These are phyloP conservation scores for Apotomis turbidana DNA, from an alignment of 2,888 invertebrate genomes.

Conservation along the genomic window DNA sequence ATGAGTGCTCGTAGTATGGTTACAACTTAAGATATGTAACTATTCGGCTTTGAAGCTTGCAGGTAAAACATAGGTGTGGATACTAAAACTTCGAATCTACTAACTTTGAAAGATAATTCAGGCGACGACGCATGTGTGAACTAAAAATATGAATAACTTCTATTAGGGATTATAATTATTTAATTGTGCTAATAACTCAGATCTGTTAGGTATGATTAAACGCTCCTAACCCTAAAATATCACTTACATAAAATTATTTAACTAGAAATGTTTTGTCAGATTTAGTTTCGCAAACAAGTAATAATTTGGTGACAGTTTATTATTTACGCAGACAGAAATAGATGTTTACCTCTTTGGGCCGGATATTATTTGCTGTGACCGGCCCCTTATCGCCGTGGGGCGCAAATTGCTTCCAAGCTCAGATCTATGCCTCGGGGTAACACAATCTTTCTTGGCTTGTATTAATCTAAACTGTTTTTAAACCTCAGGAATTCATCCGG, in stretches of 20 bases:
- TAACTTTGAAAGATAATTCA: too few relatives aligned
- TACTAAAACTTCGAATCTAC: too few relatives aligned
- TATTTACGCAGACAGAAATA: neutral
- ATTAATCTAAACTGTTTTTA: conserved; percentile 40
- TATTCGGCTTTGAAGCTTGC: too few relatives aligned
- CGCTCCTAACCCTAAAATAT: too few relatives aligned
- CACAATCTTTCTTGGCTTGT: conserved; percentile 43
- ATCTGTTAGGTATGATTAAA: too few relatives aligned
- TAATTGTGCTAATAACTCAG: too few relatives aligned
- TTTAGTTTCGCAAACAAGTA: neutral
- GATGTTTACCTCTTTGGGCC: conserved; percentile 5
- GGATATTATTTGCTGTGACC: conserved; percentile 48
- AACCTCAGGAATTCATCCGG: neutral
- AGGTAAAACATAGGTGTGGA: too few relatives aligned
- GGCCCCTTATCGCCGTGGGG: conserved; percentile 66
- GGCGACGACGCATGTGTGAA: too few relatives aligned
- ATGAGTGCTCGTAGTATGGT: too few relatives aligned
- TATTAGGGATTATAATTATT: too few relatives aligned
- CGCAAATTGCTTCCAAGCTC: conserved; percentile 68
- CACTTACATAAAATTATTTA: neutral
- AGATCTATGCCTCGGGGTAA: conserved; percentile 46
- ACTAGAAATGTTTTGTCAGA: neutral
- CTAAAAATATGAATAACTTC: too few relatives aligned
- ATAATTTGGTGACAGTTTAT: neutral
- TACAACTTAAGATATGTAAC: too few relatives aligned